Evolutionary conservation across 2,888 invertebrate genomes (phyloP).

Genomic region (Philhelius pedissequus): DNA sequence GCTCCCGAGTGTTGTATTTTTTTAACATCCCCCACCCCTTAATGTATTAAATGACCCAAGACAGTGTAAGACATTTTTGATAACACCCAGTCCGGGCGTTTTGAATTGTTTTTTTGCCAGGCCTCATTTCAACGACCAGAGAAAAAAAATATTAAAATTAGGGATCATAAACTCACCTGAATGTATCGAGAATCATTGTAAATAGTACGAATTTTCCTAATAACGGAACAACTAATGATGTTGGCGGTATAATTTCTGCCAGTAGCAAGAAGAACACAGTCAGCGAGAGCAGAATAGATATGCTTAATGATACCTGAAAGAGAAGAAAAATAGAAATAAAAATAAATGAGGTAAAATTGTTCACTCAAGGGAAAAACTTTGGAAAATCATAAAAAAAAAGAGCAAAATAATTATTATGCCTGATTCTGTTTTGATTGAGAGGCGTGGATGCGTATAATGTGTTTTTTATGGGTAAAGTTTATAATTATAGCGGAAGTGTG

Average conservation of each 20-base stretch:
- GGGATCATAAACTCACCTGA: conserved; percentile 84
- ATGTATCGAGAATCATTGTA: conserved; percentile 97
- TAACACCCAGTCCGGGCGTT: neutral
- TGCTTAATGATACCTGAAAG: conserved; percentile 92
- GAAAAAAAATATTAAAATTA: conserved; percentile 26
- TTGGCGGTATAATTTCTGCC: conserved; percentile 93
- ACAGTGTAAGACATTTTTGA: neutral
- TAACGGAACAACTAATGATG: conserved; percentile 94
- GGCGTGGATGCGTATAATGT: conserved; percentile 9
- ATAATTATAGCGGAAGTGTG: neutral
- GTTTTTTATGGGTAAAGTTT: neutral
- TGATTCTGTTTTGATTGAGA: neutral
- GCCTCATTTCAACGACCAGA: neutral
- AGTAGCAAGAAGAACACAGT: conserved; percentile 97
- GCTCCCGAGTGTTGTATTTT: neutral
- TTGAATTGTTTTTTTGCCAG: neutral
- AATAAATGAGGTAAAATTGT: conserved; percentile 37
- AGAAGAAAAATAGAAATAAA: conserved; percentile 70
- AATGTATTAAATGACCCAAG: conserved; percentile 4
- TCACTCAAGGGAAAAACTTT: conserved; percentile 63
- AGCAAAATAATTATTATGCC: neutral
- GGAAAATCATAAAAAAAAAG: neutral
- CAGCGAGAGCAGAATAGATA: conserved; percentile 95
- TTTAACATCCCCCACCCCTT: neutral
- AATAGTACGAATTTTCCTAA: conserved; percentile 96